Conservation (phyloP, 2,113 vertebrate genomes). For the Odobenus rosmarus region DNA sequence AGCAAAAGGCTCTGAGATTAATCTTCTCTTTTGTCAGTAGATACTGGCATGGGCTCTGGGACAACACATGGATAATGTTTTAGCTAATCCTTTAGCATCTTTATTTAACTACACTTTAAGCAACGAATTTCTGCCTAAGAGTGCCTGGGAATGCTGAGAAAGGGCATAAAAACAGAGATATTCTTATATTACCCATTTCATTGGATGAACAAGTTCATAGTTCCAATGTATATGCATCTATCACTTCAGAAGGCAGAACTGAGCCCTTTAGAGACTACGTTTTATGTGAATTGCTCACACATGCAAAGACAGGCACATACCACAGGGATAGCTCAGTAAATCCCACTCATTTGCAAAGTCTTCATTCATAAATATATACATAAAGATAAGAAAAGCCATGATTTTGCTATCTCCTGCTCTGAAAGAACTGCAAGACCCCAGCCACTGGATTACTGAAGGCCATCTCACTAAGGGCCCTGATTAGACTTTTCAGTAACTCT, state of each 20-base stretch:
- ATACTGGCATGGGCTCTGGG: background rate
- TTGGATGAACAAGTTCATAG: background rate
- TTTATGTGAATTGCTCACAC: background rate
- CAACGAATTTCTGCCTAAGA: background rate
- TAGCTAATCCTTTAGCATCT: conserved; percentile 43
- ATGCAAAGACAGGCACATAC: background rate
- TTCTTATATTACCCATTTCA: background rate
- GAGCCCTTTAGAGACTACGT: background rate
- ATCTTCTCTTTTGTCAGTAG: conserved; percentile 53
- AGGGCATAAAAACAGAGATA: background rate
- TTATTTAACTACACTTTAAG: conserved; percentile 54
- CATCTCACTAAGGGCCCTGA: background rate
- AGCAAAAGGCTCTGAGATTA: conserved; percentile 46
- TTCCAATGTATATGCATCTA: background rate
- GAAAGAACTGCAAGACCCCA: background rate
- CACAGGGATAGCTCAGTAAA: background rate
- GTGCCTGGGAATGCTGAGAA: background rate
- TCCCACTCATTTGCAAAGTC: conserved; percentile 4
- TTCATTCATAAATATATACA: background rate
- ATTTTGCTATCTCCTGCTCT: background rate
- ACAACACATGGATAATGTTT: conserved; percentile 52
- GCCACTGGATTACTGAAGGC: background rate
- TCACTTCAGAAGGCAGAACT: background rate
- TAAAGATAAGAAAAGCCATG: background rate
- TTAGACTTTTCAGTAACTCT: background rate